Evolutionary conservation across 2,797 vertebrate species (phyloP).

Genomic region (Dallia pectoralis): DNA sequence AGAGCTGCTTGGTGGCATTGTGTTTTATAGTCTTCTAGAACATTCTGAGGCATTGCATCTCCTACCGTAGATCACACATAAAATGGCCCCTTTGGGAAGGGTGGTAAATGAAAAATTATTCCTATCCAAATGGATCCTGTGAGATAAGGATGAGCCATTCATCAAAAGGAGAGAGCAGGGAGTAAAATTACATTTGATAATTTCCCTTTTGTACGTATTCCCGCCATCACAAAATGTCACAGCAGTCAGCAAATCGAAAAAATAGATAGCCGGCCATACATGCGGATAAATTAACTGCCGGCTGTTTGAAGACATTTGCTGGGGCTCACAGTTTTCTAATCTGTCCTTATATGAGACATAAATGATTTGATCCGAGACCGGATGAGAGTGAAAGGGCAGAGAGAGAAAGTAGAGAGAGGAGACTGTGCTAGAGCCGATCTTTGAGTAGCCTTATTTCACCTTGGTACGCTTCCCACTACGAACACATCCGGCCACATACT

Average conservation of each 20-base stretch:
- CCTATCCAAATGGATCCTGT: slow-evolving; percentile 48
- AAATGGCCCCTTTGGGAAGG: slow-evolving; percentile 19
- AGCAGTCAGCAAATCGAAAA: slow-evolving; percentile 54
- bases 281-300: slow-evolving; percentile 20
- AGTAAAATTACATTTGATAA: slow-evolving; percentile 45
- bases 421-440: slow-evolving; percentile 6
- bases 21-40: slow-evolving; percentile 34
- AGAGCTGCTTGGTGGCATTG: slow-evolving; percentile 27
- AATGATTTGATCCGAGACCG: slow-evolving; percentile 39
- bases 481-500: slow-evolving; percentile 45
- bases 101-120: slow-evolving; percentile 33
- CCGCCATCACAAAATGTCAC: slow-evolving; percentile 57
- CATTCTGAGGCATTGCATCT: slow-evolving; percentile 20
- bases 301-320: slow-evolving; percentile 41
- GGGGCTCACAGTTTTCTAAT: slow-evolving; percentile 37
- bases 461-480: slow-evolving; percentile 29
- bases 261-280: slow-evolving; percentile 30
- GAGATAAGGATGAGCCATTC: slow-evolving; percentile 55
- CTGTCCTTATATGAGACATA: slow-evolving; percentile 48
- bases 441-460: slow-evolving; percentile 28
- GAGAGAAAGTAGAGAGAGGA: slow-evolving; percentile 17
- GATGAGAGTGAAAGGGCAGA: slow-evolving; percentile 45
- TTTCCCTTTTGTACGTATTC: slow-evolving; percentile 43
- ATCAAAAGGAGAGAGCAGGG: slow-evolving; percentile 33
- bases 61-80: slow-evolving; percentile 35